phyloP scores from a whole-genome alignment of 2,113 vertebrate genomes.

The Formicarius rufipectus region DNA sequence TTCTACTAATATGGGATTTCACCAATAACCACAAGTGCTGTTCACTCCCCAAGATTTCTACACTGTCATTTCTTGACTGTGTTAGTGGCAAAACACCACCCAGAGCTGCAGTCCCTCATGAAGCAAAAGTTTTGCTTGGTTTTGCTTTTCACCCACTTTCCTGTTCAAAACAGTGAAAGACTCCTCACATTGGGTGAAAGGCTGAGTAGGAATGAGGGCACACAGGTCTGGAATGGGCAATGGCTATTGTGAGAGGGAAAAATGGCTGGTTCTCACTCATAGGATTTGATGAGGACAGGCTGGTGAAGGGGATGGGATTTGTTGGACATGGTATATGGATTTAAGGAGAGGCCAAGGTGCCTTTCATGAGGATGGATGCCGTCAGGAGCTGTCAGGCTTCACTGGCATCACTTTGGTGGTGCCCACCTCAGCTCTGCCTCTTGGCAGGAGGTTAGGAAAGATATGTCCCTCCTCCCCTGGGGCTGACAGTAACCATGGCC shows the following conservation, averaged over 20 bases:
- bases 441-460: neutral
- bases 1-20: conserved; percentile 62
- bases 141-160: neutral
- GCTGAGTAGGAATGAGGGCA: neutral
- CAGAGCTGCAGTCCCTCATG: neutral
- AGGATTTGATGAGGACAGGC: neutral
- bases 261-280: rapidly evolving
- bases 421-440: neutral
- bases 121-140: conserved; percentile 1
- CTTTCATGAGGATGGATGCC: neutral
- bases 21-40: conserved; percentile 55
- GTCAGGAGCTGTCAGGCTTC: neutral
- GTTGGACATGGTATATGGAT: neutral
- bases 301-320: neutral
- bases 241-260: neutral
- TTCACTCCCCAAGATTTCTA: conserved; percentile 29
- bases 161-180: neutral
- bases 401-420: neutral
- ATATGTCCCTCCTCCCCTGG: neutral
- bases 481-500: neutral
- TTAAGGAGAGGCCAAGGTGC: neutral
- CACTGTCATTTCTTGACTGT: conserved; percentile 25
- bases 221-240: rapidly evolving
- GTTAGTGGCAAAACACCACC: neutral
- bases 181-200: neutral